Evolutionary conservation across 2,113 vertebrate species (phyloP).

Genomic region (Hypomesus transpacificus): DNA sequence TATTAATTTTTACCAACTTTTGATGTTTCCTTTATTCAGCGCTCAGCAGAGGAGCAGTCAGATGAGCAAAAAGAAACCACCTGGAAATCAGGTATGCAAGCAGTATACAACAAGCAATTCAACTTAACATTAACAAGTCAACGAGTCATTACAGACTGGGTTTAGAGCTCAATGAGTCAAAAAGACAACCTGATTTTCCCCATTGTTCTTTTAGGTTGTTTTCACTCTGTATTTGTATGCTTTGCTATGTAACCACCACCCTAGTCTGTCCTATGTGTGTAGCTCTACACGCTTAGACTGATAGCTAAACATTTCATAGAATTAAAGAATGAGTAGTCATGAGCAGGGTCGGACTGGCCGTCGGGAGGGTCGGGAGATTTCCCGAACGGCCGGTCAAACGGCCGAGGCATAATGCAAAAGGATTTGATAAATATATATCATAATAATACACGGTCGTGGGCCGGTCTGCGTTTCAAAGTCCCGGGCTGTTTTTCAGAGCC

Average conservation of each 20-base stretch:
- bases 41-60: slow-evolving; percentile 97
- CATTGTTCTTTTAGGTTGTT: background rate
- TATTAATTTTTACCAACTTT: slow-evolving; percentile 5
- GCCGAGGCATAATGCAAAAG: too few species aligned
- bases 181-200: background rate
- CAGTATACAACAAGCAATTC: background rate
- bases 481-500: too few species aligned
- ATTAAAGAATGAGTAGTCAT: too few species aligned
- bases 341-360: too few species aligned
- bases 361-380: too few species aligned
- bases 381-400: too few species aligned
- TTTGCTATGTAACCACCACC: background rate
- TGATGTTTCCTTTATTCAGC: slow-evolving; percentile 58
- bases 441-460: too few species aligned
- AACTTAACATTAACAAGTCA: background rate
- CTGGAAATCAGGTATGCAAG: slow-evolving; percentile 91
- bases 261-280: background rate
- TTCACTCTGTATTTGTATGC: background rate
- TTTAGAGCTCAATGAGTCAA: too few species aligned
- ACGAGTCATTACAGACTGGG: background rate
- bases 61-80: slow-evolving; percentile 93
- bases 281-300: too few species aligned
- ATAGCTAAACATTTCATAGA: too few species aligned
- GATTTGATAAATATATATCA: too few species aligned
- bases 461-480: too few species aligned